Evolutionary conservation across 1,140 invertebrate genomes (phyloP).

Genomic region (Oryzaephilus surinamensis): DNA sequence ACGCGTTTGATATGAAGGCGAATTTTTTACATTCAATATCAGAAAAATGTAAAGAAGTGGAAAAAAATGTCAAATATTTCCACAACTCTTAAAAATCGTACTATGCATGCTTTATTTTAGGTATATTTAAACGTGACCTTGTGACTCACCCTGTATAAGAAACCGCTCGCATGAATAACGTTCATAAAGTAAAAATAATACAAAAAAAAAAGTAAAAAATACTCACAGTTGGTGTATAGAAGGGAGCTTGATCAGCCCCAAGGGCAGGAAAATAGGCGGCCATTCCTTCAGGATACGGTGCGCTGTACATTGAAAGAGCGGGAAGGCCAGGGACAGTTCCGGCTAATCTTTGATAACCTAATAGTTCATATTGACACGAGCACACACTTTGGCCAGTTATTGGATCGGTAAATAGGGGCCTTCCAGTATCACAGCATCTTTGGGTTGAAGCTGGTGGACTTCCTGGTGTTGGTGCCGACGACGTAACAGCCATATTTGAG

Average conservation of each 20-base stretch:
- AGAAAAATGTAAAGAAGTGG: too few species aligned
- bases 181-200: background rate
- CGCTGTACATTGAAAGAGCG: constrained; percentile 62
- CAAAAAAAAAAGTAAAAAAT: background rate
- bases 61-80: too few species aligned
- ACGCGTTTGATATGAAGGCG: too few species aligned
- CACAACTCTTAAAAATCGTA: too few species aligned
- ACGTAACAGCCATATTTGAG: constrained; percentile 44
- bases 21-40: too few species aligned
- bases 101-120: too few species aligned
- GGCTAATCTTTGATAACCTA: constrained; percentile 65
- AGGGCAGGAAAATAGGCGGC: constrained; percentile 72
- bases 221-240: constrained; percentile 73
- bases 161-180: too few species aligned
- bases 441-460: constrained; percentile 35
- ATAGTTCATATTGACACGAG: constrained; percentile 79
- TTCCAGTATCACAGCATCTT: constrained; percentile 83
- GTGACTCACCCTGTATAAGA: too few species aligned
- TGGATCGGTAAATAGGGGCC: constrained; percentile 84
- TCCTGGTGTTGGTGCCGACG: constrained; percentile 41
- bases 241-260: constrained; percentile 68
- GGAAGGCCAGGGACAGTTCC: constrained; percentile 45
- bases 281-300: constrained; percentile 64
- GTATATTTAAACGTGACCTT: too few species aligned
- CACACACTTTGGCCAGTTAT: constrained; percentile 86